Percentiles rank a stretch among this genome's conserved stretches.
Conservation (phyloP, 2,888 invertebrate species). For the Chironomus riparius region DNA sequence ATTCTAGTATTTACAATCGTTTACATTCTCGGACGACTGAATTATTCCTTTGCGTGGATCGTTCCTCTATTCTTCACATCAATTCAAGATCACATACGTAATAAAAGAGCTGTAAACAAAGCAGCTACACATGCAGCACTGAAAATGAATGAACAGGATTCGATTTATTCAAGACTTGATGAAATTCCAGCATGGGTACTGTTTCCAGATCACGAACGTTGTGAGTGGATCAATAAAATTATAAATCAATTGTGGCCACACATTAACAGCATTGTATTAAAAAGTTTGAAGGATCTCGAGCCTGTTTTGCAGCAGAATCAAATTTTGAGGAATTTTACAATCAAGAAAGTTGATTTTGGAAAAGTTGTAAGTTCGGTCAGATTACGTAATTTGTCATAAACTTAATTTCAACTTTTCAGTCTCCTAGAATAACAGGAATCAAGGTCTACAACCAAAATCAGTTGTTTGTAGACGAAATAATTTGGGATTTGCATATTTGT, state of each 20-base stretch:
- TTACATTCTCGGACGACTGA: background rate
- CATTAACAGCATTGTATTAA: background rate
- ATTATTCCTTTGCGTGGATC: background rate
- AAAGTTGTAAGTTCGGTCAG: background rate
- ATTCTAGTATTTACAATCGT: background rate
- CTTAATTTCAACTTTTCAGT: background rate
- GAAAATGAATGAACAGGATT: background rate
- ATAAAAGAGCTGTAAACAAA: background rate
- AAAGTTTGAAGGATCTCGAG: background rate
- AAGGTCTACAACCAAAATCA: constrained; percentile 9
- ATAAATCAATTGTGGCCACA: constrained; percentile 4
- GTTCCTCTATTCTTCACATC: background rate
- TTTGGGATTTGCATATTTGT: background rate
- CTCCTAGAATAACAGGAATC: constrained; percentile 8
- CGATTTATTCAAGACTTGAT: background rate
- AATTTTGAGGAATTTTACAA: background rate
- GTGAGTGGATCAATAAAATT: constrained; percentile 13
- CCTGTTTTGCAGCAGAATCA: background rate
- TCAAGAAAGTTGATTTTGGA: background rate
- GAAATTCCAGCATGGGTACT: constrained; percentile 17
- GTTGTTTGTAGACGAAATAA: background rate
- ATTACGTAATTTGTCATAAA: background rate
- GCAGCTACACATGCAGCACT: background rate
- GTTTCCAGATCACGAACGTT: constrained; percentile 19
- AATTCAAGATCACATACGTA: background rate